These are phyloP conservation scores for mouse (Mus musculus) DNA, from an alignment of 2,113 vertebrate genomes.

Conservation along the genomic window DNA sequence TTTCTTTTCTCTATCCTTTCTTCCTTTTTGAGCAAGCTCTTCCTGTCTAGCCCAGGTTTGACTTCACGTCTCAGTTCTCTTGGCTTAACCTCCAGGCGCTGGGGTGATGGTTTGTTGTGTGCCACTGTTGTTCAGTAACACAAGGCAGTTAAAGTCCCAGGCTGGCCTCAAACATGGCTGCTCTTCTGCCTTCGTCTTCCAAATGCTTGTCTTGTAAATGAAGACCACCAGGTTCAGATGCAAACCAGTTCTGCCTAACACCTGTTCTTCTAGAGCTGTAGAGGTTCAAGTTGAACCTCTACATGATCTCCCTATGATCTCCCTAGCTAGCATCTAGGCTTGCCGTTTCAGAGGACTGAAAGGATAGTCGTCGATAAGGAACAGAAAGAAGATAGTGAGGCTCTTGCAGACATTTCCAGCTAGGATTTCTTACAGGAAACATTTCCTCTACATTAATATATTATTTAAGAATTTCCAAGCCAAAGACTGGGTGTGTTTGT, in stretches of 20 bases:
- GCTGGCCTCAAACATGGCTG: not conserved
- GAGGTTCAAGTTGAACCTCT: not conserved
- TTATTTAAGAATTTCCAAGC: constrained; percentile 12
- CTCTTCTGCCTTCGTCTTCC: not conserved
- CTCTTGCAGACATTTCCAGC: constrained; percentile 19
- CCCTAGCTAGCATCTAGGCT: not conserved
- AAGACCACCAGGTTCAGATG: not conserved
- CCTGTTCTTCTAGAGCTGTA: constrained; percentile 39
- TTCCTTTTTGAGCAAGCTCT: not conserved
- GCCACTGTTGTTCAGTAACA: not conserved
- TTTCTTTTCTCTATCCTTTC: not conserved
- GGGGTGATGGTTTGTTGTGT: not conserved
- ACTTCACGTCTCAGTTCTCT: not conserved
- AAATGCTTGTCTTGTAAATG: not conserved
- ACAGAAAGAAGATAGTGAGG: constrained; percentile 15
- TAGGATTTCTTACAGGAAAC: constrained; percentile 25
- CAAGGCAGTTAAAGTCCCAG: not conserved
- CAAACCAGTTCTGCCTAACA: constrained; percentile 27
- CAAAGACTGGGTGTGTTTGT: not conserved
- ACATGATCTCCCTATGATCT: not conserved
- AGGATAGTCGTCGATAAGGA: not conserved
- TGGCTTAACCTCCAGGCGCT: not conserved
- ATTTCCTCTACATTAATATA: constrained; percentile 32
- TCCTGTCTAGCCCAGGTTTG: not conserved
- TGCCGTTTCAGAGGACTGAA: constrained; percentile 34